Percentiles rank a stretch among this genome's conserved stretches.
Evolutionary conservation across 2,113 vertebrate species (phyloP).

Genomic region (Mesocricetus auratus): DNA sequence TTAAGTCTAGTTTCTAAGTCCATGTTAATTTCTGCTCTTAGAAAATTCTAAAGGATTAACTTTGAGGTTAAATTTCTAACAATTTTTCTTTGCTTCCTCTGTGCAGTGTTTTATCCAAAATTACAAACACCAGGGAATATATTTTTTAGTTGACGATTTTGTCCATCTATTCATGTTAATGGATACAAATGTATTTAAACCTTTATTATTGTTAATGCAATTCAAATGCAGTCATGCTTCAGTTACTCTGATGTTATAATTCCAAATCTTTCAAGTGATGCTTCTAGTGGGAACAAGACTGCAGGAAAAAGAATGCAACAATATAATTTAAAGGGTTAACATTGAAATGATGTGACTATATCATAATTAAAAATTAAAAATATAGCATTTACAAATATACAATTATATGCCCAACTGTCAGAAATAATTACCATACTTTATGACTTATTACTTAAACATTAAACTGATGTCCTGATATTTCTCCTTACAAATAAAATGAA

Average conservation of each 20-base stretch:
- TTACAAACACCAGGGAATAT: neutral
- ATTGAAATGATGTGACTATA: neutral
- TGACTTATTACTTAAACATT: neutral
- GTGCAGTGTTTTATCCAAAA: neutral
- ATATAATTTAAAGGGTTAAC: constrained; percentile 14
- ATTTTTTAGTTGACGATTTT: constrained; percentile 47
- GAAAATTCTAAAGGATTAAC: neutral
- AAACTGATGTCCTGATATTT: neutral
- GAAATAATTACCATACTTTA: neutral
- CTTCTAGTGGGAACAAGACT: neutral
- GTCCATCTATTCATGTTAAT: neutral
- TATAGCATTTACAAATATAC: too few species aligned
- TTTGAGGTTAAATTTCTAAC: neutral
- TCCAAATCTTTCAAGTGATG: constrained; percentile 20
- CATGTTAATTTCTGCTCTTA: neutral
- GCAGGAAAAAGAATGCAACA: neutral
- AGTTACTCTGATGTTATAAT: constrained; percentile 23
- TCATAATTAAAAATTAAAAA: neutral
- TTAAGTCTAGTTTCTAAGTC: neutral
- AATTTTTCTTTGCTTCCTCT: neutral
- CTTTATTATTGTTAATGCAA: constrained; percentile 33
- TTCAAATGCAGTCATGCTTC: constrained; percentile 63
- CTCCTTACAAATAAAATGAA: neutral
- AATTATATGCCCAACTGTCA: neutral
- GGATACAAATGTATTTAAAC: constrained; percentile 44